phyloP scores from a whole-genome alignment of 53 echinoderm and acorn worm genomes.

The Henricia sp. region DNA sequence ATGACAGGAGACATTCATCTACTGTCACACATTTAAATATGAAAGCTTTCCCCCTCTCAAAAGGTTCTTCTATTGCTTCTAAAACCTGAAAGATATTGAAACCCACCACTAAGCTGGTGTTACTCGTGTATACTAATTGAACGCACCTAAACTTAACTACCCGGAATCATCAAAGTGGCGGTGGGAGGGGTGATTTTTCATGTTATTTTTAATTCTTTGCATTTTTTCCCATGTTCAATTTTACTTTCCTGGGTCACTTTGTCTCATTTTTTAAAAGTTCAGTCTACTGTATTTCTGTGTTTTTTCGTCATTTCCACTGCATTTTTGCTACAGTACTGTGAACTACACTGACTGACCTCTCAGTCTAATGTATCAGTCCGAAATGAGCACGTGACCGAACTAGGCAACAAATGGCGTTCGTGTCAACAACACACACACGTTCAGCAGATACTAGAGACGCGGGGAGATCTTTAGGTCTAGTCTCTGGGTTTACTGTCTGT shows the following conservation, averaged over 20 bases:
- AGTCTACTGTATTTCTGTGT: neutral
- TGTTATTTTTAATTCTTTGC: too few relatives aligned
- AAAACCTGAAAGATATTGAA: too few relatives aligned
- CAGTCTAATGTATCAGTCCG: conserved; percentile 16
- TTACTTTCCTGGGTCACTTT: neutral
- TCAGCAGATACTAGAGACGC: neutral
- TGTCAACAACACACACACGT: conserved; percentile 24
- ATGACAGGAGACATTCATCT: too few relatives aligned
- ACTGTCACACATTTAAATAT: too few relatives aligned
- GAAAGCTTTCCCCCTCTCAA: too few relatives aligned
- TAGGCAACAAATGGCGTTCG: conserved; percentile 41
- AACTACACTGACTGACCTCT: neutral
- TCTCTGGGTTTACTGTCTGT: neutral
- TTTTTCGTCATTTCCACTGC: neutral
- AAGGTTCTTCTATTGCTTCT: too few relatives aligned
- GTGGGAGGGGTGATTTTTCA: too few relatives aligned
- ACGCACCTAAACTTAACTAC: too few relatives aligned
- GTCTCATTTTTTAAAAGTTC: neutral
- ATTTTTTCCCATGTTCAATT: neutral
- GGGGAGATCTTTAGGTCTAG: neutral
- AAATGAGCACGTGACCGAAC: conserved; percentile 42
- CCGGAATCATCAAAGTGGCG: too few relatives aligned
- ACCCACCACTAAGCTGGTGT: too few relatives aligned
- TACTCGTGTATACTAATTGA: too few relatives aligned
- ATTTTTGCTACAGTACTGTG: neutral